These are phyloP conservation scores for Sarcophaga caerulescens DNA, from an alignment of 2,888 invertebrate species.

Conservation along the genomic window DNA sequence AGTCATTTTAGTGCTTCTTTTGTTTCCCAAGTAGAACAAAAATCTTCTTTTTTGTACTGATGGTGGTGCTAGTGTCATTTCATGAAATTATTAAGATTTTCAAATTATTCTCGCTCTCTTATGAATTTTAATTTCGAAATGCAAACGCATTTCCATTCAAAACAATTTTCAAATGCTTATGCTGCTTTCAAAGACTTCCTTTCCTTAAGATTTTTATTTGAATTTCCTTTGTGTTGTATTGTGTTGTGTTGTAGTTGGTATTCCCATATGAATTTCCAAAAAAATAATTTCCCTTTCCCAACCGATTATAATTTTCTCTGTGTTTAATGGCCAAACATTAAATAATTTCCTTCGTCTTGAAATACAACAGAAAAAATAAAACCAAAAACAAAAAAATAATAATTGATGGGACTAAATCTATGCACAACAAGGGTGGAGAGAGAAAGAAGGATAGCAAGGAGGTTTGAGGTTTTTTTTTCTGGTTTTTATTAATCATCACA, in stretches of 20 bases:
- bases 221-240: neutral
- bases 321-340: conserved; percentile 48
- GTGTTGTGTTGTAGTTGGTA: neutral
- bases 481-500: conserved; percentile 53
- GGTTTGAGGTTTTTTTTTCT: neutral
- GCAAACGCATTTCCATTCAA: too few relatives aligned
- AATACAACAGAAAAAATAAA: neutral
- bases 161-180: too few relatives aligned
- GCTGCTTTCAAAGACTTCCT: neutral
- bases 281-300: neutral
- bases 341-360: conserved; percentile 16
- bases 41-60: too few relatives aligned
- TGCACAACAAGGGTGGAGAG: neutral
- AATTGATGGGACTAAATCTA: conserved; percentile 33
- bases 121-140: too few relatives aligned
- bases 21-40: too few relatives aligned
- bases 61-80: neutral
- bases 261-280: conserved; percentile 51
- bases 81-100: conserved; percentile 13
- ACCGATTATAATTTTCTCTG: neutral
- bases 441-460: neutral
- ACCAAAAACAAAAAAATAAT: neutral
- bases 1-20: too few relatives aligned
- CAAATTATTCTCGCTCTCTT: too few relatives aligned
- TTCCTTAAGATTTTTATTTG: neutral